phyloP scores from a whole-genome alignment of 1,140 invertebrate genomes.

The Rhopalosiphum padi region DNA sequence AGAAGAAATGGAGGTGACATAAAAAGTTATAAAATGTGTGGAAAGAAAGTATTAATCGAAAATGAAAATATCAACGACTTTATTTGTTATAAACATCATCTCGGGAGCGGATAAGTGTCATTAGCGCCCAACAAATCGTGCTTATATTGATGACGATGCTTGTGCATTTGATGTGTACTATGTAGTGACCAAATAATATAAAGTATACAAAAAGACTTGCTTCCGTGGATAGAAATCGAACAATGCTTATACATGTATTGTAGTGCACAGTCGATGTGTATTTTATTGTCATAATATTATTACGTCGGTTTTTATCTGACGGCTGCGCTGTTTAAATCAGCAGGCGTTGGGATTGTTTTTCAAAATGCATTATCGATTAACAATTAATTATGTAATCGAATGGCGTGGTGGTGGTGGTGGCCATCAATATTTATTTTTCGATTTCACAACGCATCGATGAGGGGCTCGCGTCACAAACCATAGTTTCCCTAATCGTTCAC shows the following conservation, averaged over 20 bases:
- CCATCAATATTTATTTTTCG: neutral
- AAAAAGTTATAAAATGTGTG: too few species aligned
- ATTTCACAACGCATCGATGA: neutral
- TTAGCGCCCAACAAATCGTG: fast-evolving
- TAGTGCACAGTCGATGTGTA: neutral
- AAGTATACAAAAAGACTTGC: neutral
- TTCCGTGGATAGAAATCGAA: neutral
- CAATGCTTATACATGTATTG: neutral
- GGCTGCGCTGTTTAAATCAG: neutral
- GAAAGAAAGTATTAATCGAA: too few species aligned
- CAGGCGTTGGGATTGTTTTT: neutral
- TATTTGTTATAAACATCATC: neutral
- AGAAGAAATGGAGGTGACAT: too few species aligned
- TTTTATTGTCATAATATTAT: neutral
- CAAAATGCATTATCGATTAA: neutral
- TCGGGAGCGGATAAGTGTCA: neutral
- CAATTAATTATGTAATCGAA: neutral
- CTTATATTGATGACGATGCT: neutral
- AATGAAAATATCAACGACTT: neutral
- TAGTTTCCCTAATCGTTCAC: conserved; percentile 6
- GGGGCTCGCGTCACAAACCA: neutral
- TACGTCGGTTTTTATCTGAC: neutral
- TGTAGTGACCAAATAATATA: neutral
- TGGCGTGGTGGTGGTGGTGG: neutral
- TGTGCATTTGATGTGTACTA: neutral